These are phyloP conservation scores for Anableps anableps DNA, from an alignment of 2,797 vertebrate species.

Conservation along the genomic window DNA sequence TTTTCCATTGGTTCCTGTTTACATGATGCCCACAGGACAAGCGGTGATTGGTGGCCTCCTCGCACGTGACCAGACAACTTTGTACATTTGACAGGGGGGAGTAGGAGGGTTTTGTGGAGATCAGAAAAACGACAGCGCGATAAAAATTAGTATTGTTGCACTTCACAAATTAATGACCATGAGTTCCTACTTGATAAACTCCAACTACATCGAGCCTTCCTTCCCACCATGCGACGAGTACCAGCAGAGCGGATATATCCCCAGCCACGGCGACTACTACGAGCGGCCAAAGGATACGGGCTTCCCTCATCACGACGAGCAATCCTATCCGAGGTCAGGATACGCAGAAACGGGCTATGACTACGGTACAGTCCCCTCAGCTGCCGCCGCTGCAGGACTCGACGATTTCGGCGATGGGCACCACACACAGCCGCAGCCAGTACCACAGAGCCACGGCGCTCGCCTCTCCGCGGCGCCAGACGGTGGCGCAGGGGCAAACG, in stretches of 20 bases:
- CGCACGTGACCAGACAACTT: constrained; percentile 94
- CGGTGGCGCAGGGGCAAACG: constrained; percentile 81
- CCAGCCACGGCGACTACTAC: constrained; percentile 87
- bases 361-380: constrained; percentile 81
- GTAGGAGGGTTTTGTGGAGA: constrained; percentile 92
- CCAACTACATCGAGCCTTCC: constrained; percentile 99
- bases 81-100: constrained; percentile 90
- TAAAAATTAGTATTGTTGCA: constrained; percentile 96
- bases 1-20: constrained; percentile 92
- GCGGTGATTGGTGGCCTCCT: constrained; percentile 85
- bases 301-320: constrained; percentile 87
- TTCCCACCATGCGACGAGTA: constrained; percentile 98
- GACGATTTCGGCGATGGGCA: constrained; percentile 82
- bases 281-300: constrained; percentile 88
- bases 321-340: constrained; percentile 87
- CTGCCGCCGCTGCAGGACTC: constrained; percentile 67
- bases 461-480: constrained; percentile 84
- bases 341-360: constrained; percentile 88
- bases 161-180: constrained; percentile 99
- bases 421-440: constrained; percentile 81
- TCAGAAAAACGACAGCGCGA: constrained; percentile 99
- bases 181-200: constrained; percentile 99
- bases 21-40: constrained; percentile 92
- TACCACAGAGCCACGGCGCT: constrained; percentile 82
- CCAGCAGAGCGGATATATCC: constrained; percentile 91